Percentiles rank a stretch among this genome's conserved stretches.
phyloP scores from a whole-genome alignment of 92 coral and sea anemone genomes.

The Phenganax stokvisi region DNA sequence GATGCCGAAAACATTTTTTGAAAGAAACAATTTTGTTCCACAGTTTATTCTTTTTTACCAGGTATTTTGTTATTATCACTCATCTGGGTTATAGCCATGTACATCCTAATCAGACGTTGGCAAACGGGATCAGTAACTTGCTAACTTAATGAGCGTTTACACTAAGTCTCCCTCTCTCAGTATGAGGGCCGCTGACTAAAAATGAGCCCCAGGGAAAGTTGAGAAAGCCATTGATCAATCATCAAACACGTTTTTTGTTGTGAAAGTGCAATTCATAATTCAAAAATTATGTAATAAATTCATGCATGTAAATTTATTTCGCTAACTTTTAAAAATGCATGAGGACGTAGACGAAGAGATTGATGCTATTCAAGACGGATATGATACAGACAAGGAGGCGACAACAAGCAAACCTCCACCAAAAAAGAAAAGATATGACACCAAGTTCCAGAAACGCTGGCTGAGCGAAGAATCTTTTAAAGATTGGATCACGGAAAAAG shows the following conservation, averaged over 20 bases:
- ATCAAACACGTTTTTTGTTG: no score
- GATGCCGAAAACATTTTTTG: background rate
- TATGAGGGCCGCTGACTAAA: no score
- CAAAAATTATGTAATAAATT: background rate
- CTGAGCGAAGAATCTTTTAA: constrained; percentile 8
- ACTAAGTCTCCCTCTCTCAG: no score
- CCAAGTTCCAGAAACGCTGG: constrained; percentile 18
- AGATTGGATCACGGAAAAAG: constrained; percentile 19
- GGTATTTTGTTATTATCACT: background rate
- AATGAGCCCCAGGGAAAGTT: no score
- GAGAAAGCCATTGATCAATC: no score
- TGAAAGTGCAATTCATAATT: no score
- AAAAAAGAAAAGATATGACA: constrained; percentile 17
- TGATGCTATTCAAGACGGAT: background rate
- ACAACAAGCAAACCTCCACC: background rate
- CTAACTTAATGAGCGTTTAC: no score
- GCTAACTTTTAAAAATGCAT: background rate
- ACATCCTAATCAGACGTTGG: no score
- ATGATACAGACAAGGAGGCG: background rate
- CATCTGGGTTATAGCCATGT: no score
- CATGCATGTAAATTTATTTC: background rate
- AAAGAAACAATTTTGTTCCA: background rate
- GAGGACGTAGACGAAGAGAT: background rate
- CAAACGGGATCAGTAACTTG: no score
- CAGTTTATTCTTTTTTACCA: background rate